Conservation (phyloP, 2,113 vertebrate species). For the Myotis davidii region DNA sequence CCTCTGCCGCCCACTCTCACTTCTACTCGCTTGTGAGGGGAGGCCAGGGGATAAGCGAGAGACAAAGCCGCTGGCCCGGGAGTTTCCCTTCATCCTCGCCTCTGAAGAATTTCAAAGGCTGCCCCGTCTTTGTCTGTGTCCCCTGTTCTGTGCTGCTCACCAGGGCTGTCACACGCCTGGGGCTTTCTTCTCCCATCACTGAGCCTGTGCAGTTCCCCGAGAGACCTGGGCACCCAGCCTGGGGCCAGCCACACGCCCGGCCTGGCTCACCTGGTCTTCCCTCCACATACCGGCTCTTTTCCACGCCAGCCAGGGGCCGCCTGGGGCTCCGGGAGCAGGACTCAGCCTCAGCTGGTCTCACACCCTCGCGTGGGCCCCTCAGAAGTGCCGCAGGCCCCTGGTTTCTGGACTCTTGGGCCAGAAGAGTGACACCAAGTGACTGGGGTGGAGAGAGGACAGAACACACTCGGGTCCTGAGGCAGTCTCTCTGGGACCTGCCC, state of each 20-base stretch:
- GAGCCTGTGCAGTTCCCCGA: not conserved
- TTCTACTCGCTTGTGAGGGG: not conserved
- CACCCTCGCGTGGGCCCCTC: rapidly evolving
- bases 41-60: not conserved
- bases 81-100: not conserved
- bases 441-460: not conserved
- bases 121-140: rapidly evolving
- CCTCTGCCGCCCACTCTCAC: not conserved
- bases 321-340: not conserved
- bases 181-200: not conserved
- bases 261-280: not conserved
- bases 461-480: rapidly evolving
- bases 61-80: not conserved
- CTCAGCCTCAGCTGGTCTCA: not conserved
- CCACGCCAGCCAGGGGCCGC: not conserved
- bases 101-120: conserved; percentile 52
- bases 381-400: not conserved
- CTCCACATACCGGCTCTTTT: not conserved
- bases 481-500: not conserved
- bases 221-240: not conserved
- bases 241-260: rapidly evolving
- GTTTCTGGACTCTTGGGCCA: not conserved
- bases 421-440: not conserved
- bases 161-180: rapidly evolving
- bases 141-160: not conserved